These are phyloP conservation scores for Dolichomitus sp. DNA, from an alignment of 2,888 invertebrate species.

Conservation along the genomic window DNA sequence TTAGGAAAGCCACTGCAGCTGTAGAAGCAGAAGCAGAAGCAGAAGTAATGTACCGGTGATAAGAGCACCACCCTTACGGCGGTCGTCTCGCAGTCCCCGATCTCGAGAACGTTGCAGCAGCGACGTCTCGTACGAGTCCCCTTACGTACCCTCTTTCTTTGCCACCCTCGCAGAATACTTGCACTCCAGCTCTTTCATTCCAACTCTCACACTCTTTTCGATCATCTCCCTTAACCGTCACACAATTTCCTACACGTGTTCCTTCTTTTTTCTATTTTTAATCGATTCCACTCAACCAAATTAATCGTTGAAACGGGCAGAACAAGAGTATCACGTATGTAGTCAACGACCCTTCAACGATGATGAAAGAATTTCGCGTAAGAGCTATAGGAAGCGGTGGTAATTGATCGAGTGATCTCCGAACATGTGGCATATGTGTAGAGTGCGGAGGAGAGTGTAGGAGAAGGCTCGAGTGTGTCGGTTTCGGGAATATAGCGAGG, in stretches of 20 bases:
- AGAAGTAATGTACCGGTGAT: conserved; percentile 51
- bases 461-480: conserved; percentile 28
- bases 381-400: conserved; percentile 4
- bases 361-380: conserved; percentile 37
- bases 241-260: conserved; percentile 13
- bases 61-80: conserved; percentile 29
- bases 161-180: neutral
- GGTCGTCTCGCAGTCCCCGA: conserved; percentile 2
- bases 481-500: conserved; percentile 13
- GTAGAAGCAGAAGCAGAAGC: conserved; percentile 43
- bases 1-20: neutral
- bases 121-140: conserved; percentile 40
- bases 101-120: conserved; percentile 35
- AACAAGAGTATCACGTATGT: neutral
- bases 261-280: conserved; percentile 12
- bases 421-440: conserved; percentile 22
- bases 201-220: conserved; percentile 1
- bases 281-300: conserved; percentile 22
- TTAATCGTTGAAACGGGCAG: conserved; percentile 4
- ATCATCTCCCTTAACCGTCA: neutral
- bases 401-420: conserved; percentile 60
- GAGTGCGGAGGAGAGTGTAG: neutral
- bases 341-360: conserved; percentile 4
- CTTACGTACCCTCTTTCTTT: conserved; percentile 26
- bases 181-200: neutral